Base-by-base conservation (phyloP, 2,113 vertebrate genomes). In the Ailuropoda melanoleuca region DNA sequence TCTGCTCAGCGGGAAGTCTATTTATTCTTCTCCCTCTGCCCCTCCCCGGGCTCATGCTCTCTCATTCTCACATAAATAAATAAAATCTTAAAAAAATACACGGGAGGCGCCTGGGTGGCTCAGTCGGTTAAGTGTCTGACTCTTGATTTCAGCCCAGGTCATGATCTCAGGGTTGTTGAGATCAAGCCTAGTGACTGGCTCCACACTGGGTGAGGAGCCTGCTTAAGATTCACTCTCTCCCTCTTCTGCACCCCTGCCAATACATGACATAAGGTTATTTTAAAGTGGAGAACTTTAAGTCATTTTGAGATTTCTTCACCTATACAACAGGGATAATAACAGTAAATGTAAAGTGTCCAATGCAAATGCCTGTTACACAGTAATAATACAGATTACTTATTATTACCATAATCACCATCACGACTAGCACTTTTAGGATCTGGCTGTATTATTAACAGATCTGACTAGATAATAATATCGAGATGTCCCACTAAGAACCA, bases 251-350 rank as follows among this genome's bases (percentile, higher is more conserved):
- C 66, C 18, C n/a, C n/a, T 8, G 11, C 13, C 29, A 34, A 34
- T n/a, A 68, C 34, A 68, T n/a, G 34, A 68, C n/a, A 19, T 68
- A 37, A 68, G 66, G 34, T 68, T 37, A 68, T 86, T 97, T 88
- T 88, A 34, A 78, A 92, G 15, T 92, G 6, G 74, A 94, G 34
- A 68, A 26, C 58, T 92, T 93, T 83, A 87, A 50, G 48, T 80
- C 77, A 90, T 55, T 93, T 96, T 87, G 62, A 88, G 53, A 70
- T 91, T 86, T 90, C 60, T 48, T 94, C 18, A 94, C n/a, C 48
- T 55, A 85, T 34, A 88, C 37, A 92, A 78, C 9, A 74, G 31
- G 43, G 37, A 78, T 39, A 88, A 83, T 50, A 80, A 72, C 21
- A 87, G 24, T 75, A 80, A 31, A 93, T 31, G 31, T 77, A 46